These are phyloP conservation scores for Petrocephalus schoutedeni DNA, from an alignment of 2,797 vertebrate species.

Conservation along the genomic window DNA sequence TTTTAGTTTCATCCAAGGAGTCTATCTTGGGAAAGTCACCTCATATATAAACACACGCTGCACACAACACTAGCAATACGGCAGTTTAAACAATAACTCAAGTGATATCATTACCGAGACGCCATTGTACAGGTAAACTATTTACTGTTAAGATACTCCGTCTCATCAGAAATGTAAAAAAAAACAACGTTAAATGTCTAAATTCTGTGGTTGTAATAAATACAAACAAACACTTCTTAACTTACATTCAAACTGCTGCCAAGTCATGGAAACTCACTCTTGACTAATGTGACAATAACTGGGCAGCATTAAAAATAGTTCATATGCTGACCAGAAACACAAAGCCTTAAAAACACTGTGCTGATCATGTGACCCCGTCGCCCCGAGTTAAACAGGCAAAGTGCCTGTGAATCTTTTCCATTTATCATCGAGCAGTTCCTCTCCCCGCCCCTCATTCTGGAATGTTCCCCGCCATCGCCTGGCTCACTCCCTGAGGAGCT, in stretches of 20 bases:
- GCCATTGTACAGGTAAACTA: neutral
- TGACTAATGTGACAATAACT: neutral
- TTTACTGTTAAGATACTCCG: neutral
- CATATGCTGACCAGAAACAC: neutral
- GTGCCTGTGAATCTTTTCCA: neutral
- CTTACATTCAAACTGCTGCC: neutral
- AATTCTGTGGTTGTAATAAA: neutral
- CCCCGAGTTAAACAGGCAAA: neutral
- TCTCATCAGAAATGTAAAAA: neutral
- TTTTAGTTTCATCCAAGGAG: neutral
- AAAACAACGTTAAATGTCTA: neutral
- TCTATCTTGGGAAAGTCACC: neutral
- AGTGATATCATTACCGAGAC: neutral
- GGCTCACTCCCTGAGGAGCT: slow-evolving; percentile 23
- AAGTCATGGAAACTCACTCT: neutral
- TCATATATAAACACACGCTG: neutral
- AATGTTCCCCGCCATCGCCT: neutral
- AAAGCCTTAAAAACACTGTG: neutral
- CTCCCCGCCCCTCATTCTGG: neutral
- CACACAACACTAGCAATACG: neutral
- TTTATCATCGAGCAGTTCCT: neutral
- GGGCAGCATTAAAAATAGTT: neutral
- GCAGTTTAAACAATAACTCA: neutral
- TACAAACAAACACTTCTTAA: slow-evolving; percentile 2
- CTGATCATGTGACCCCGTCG: neutral